A percentile compares a stretch with the other conserved stretches of the same genome.
These are phyloP conservation scores for Esox masquinongy DNA, from an alignment of 2,797 vertebrate genomes.

Conservation along the genomic window DNA sequence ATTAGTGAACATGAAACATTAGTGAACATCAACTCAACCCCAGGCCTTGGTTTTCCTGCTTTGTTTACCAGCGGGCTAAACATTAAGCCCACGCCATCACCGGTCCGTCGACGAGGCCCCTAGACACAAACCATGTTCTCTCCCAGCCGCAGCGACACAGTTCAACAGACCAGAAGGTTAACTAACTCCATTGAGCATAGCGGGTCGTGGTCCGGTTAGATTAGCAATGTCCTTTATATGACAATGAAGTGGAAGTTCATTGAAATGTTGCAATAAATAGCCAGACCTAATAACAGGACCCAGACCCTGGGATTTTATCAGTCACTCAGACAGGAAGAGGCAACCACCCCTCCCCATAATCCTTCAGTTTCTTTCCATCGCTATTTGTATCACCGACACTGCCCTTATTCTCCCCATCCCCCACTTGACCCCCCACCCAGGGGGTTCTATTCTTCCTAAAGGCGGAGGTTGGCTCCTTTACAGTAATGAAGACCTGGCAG, in stretches of 20 bases:
- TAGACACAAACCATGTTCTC: not conserved
- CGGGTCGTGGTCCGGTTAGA: not conserved
- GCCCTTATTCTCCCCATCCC: constrained; percentile 40
- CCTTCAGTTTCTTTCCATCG: constrained; percentile 19
- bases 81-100: constrained; percentile 64
- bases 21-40: constrained; percentile 4
- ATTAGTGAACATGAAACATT: constrained; percentile 58
- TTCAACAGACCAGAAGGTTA: constrained; percentile 39
- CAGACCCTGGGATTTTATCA: not conserved
- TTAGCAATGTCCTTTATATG: constrained; percentile 6
- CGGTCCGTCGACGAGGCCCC: constrained; percentile 24
- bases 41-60: constrained; percentile 17
- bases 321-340: constrained; percentile 19
- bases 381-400: constrained; percentile 35
- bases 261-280: constrained; percentile 2
- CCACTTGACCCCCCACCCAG: not conserved
- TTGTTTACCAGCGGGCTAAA: constrained; percentile 59
- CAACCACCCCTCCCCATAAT: not conserved
- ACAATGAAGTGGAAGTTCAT: not conserved
- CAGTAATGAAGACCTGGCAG: not conserved
- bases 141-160: not conserved
- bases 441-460: constrained; percentile 35
- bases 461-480: not conserved
- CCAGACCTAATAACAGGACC: not conserved
- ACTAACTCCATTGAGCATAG: not conserved